Percentiles rank a stretch among this genome's conserved stretches.
phyloP scores from a whole-genome alignment of 2,113 vertebrate species.

The Urocynchramus pylzowi region DNA sequence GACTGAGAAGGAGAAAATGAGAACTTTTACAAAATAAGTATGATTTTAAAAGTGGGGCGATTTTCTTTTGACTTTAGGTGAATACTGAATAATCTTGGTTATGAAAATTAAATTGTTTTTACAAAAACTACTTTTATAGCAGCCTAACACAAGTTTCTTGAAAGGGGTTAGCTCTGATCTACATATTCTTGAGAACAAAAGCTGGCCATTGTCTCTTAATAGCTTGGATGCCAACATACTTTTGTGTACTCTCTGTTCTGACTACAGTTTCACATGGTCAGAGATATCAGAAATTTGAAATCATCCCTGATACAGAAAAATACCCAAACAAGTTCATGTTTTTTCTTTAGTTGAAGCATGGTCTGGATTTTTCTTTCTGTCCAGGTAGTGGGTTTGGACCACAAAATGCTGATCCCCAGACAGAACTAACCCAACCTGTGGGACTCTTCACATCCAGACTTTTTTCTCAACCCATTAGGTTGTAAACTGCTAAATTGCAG shows the following conservation, averaged over 20 bases:
- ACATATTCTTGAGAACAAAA: neutral
- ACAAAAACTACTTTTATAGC: neutral
- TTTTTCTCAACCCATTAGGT: neutral
- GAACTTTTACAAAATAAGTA: neutral
- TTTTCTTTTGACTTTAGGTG: neutral
- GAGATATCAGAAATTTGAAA: neutral
- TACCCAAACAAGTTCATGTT: neutral
- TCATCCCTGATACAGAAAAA: neutral
- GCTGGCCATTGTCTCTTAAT: neutral
- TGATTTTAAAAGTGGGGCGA: neutral
- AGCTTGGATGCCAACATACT: neutral
- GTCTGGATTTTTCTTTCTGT: neutral
- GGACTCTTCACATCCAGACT: neutral
- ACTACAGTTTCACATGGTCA: neutral
- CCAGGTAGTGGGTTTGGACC: neutral
- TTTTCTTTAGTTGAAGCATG: neutral
- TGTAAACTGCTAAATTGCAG: neutral
- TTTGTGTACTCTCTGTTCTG: neutral
- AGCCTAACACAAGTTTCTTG: neutral
- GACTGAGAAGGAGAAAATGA: neutral
- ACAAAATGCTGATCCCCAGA: neutral
- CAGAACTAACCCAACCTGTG: neutral
- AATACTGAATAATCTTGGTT: neutral
- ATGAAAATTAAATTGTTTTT: neutral
- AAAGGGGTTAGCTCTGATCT: neutral